A percentile compares a stretch with the other conserved stretches of the same genome.
Conservation (phyloP, 2,113 vertebrate species). For the Stegostoma tigrinum region DNA sequence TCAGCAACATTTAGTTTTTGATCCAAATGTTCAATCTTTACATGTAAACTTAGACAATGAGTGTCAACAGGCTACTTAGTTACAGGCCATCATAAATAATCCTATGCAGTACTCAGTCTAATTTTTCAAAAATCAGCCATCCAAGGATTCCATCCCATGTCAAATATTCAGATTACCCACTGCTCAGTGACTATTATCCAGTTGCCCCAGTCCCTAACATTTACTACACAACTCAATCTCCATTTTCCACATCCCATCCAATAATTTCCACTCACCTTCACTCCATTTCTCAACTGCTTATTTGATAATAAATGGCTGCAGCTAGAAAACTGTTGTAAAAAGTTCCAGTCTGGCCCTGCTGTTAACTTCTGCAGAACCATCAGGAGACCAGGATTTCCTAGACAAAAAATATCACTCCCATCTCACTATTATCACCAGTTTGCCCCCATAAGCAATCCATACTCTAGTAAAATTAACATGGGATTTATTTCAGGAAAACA, state of each 20-base stretch:
- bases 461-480: not conserved
- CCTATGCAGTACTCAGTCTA: not conserved
- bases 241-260: not conserved
- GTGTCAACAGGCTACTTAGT: not conserved
- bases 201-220: too few relatives aligned
- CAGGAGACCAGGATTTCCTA: not conserved
- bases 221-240: not conserved
- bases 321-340: not conserved
- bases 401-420: not conserved
- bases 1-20: not conserved
- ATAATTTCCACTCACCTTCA: not conserved
- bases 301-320: not conserved
- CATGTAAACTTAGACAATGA: not conserved
- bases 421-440: not conserved
- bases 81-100: not conserved
- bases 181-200: too few relatives aligned
- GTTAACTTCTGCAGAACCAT: not conserved
- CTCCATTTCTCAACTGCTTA: not conserved
- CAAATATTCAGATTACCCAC: not conserved
- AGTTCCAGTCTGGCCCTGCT: not conserved
- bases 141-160: not conserved
- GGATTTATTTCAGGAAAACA: not conserved
- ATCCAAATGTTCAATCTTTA: not conserved
- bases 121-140: not conserved
- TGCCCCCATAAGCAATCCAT: not conserved